Base-by-base conservation (phyloP, 2,888 invertebrate genomes). In the Linnaemya tessellans region DNA sequence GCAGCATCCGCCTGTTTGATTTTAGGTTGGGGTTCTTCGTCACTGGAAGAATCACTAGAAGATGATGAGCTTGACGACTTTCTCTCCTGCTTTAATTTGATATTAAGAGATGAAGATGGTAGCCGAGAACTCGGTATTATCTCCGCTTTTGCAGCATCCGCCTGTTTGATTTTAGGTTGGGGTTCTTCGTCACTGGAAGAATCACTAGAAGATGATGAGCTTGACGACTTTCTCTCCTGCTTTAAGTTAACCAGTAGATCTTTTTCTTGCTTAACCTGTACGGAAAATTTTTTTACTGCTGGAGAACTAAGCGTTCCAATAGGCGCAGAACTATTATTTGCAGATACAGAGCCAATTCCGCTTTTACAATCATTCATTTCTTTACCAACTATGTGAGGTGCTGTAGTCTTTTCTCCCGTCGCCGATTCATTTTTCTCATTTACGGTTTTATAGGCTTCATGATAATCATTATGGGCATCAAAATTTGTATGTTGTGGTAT, bases 151-250 rank as follows among this genome's bases (percentile, higher is more conserved):
- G 1, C 18, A 3, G 11, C 15, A 3, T 25, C 38, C 0, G 8
- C 3, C 9, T 38, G 15, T 1, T 46, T 49, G 46, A 86, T 88
- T 0, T 51, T 79, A 11, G 70, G 30, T 7, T 74, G 20, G 4
- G 71, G 15, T n/a, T 73, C 82, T 10, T 84, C 83, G 3, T 89
- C 87, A 7, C 84, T 87, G 0, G 88, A 87, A 13, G 82, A 79
- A n/a, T 85, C 82, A 43, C 80, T 68, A 18, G 79, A 35, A 25
- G 80, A 58, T 5, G 38, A 85, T 20, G 85, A 67, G 38, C 84
- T 74, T 9, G 73, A 64, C 1, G 73, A 46, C 35, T 78, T 46
- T 86, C 58, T 25, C 74, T 84, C 64, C 58, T 80, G 8, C 83
- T 80, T 64, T 81, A 88, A 30, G 70, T 46, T 9, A 30, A 9